Conservation (phyloP, 2,888 invertebrate genomes). For the Apamea crenata region DNA sequence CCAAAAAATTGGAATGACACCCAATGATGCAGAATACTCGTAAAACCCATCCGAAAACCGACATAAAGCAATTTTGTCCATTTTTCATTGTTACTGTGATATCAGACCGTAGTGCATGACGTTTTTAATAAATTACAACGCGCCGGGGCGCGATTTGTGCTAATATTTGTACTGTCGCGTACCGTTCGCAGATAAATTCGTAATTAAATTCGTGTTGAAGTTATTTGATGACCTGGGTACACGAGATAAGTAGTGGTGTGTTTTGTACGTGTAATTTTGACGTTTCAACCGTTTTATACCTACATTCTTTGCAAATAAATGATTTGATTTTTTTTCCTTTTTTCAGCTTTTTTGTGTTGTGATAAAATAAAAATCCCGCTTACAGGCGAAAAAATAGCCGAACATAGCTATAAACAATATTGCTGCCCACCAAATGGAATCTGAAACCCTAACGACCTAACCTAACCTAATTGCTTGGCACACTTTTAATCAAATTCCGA, state of each 20-base stretch:
- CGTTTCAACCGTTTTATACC: no score
- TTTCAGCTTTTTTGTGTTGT: not conserved
- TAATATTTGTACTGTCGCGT: slow-evolving; percentile 71
- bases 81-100: slow-evolving; percentile 52
- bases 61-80: slow-evolving; percentile 40
- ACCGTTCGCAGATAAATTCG: slow-evolving; percentile 58
- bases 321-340: no score
- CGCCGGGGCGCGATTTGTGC: slow-evolving; percentile 60
- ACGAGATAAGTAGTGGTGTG: slow-evolving; percentile 42
- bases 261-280: not conserved
- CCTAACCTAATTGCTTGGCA: no score
- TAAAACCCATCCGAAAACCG: slow-evolving; percentile 5
- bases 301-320: no score
- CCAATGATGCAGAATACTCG: slow-evolving; percentile 8
- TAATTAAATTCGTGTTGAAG: slow-evolving; percentile 42
- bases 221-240: slow-evolving; percentile 43
- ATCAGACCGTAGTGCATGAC: slow-evolving; percentile 52
- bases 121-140: slow-evolving; percentile 71
- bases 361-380: not conserved
- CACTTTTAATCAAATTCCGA: no score
- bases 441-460: no score
- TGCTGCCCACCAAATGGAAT: not conserved
- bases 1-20: not conserved
- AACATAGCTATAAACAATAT: not conserved
- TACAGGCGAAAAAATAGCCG: not conserved